A percentile compares a stretch with the other conserved stretches of the same genome.
These are phyloP conservation scores for Myotis myotis DNA, from an alignment of 2,797 vertebrate genomes.

Conservation along the genomic window DNA sequence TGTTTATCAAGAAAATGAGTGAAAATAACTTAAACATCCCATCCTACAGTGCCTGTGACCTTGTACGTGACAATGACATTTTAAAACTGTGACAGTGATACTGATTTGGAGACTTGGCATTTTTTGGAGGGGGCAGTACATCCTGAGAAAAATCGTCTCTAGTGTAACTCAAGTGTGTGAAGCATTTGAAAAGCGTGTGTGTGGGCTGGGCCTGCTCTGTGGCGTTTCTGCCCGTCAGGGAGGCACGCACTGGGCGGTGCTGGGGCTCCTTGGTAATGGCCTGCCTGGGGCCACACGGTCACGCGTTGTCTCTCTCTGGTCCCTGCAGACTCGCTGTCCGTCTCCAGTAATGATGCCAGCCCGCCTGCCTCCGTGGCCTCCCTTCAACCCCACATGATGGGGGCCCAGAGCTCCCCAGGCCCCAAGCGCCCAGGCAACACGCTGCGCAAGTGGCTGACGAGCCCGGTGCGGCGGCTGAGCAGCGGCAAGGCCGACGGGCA, in stretches of 20 bases:
- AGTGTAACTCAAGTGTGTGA: neutral
- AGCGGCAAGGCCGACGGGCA: slow-evolving; percentile 98
- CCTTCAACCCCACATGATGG: slow-evolving; percentile 93
- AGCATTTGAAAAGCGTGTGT: neutral
- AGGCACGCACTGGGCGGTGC: too few species aligned
- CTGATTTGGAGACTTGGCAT: neutral
- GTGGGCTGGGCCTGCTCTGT: fast-evolving
- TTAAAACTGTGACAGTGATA: neutral
- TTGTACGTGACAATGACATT: neutral
- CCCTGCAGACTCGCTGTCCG: slow-evolving; percentile 92
- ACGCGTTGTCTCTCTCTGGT: neutral
- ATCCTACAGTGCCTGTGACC: neutral
- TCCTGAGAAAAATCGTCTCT: neutral
- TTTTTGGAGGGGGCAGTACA: neutral
- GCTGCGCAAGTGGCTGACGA: slow-evolving; percentile 97
- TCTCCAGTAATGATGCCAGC: slow-evolving; percentile 97
- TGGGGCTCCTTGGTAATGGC: fast-evolving
- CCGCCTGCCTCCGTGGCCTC: slow-evolving; percentile 95
- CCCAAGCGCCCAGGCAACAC: slow-evolving; percentile 98
- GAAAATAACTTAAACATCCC: neutral
- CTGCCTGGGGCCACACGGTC: fast-evolving
- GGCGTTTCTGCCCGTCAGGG: fast-evolving
- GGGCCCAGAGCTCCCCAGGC: slow-evolving; percentile 95
- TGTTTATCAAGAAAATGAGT: neutral
- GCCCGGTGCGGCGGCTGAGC: slow-evolving; percentile 96